Conservation (phyloP, 2,888 invertebrate species). For the Escarpia spicata region DNA sequence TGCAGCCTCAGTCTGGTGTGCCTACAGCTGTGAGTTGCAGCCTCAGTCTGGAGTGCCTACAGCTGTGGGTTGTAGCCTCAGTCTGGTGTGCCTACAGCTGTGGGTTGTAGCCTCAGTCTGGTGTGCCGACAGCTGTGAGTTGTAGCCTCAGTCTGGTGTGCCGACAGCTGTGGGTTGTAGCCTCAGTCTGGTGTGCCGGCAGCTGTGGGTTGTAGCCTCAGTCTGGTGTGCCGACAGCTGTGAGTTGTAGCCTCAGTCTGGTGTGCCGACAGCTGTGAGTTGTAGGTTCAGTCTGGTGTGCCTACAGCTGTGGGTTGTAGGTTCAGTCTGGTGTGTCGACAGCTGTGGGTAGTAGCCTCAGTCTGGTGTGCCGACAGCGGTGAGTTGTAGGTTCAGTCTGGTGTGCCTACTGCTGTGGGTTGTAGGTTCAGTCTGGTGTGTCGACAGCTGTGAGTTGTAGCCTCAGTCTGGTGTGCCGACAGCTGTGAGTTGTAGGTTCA, state of each 20-base stretch:
- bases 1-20: not conserved
- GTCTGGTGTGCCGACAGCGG: not conserved
- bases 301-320: not conserved
- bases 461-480: not conserved
- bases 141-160: no score
- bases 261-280: not conserved
- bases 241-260: no score
- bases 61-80: no score
- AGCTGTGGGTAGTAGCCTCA: not conserved
- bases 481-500: not conserved
- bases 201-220: not conserved
- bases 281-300: not conserved
- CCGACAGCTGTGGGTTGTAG: no score
- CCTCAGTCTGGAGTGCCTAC: no score
- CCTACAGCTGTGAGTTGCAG: no score
- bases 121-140: no score
- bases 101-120: not conserved
- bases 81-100: not conserved
- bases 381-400: not conserved
- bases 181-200: not conserved
- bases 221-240: no score
- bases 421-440: not conserved
- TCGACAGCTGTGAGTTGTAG: not conserved
- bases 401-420: not conserved
- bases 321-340: not conserved